Percentiles rank a stretch among this genome's conserved stretches.
phyloP scores from a whole-genome alignment of 2,113 vertebrate genomes.

The Saccopteryx bilineata region DNA sequence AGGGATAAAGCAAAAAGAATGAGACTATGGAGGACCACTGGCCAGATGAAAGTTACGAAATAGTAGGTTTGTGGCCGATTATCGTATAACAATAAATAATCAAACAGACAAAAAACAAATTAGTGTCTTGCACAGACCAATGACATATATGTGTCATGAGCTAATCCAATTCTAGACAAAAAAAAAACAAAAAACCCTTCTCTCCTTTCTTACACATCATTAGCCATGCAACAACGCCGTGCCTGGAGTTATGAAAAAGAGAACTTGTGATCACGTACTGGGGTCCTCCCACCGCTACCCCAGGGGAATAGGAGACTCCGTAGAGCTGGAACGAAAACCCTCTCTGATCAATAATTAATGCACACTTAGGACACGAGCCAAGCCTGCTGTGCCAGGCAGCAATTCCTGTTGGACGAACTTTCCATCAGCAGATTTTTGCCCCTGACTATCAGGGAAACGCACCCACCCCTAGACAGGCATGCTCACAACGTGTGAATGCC shows the following conservation, averaged over 20 bases:
- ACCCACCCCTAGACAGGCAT: neutral
- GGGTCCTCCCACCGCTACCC: neutral
- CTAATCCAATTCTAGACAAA: neutral
- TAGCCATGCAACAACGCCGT: neutral
- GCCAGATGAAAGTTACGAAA: neutral
- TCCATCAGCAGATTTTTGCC: neutral
- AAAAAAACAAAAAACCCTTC: neutral
- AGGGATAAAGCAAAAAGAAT: neutral
- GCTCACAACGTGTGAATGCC: neutral
- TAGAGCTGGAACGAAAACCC: neutral
- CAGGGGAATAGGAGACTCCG: neutral
- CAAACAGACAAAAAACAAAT: neutral
- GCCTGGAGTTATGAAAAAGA: neutral
- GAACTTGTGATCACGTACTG: neutral
- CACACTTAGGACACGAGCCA: neutral
- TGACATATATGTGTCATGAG: neutral
- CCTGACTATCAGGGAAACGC: neutral
- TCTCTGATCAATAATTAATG: neutral
- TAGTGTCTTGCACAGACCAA: neutral
- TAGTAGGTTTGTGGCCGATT: neutral
- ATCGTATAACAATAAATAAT: neutral
- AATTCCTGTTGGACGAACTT: neutral
- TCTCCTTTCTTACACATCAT: neutral
- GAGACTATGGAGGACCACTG: neutral
- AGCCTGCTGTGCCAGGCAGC: neutral